These are phyloP conservation scores for Calliscelio sp. DNA, from an alignment of 2,888 invertebrate genomes.

Conservation along the genomic window DNA sequence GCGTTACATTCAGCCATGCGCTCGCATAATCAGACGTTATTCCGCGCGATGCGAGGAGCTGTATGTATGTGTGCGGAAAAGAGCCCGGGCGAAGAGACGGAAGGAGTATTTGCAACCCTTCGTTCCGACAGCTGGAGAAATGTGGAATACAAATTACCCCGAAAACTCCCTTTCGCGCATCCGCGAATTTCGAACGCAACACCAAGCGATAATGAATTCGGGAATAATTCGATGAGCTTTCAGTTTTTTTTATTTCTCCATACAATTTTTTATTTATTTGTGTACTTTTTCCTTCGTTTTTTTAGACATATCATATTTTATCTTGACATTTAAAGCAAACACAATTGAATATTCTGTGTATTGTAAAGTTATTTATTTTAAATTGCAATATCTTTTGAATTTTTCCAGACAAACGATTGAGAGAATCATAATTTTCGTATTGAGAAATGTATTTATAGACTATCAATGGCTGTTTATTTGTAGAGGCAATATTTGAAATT, in stretches of 20 bases:
- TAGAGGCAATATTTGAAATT: constrained; percentile 58
- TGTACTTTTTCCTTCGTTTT: too few relatives aligned
- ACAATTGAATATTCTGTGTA: too few relatives aligned
- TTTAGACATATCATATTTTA: too few relatives aligned
- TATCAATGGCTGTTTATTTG: constrained; percentile 58
- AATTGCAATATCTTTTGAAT: not conserved
- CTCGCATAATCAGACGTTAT: constrained; percentile 85
- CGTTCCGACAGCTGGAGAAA: constrained; percentile 80
- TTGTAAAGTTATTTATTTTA: not conserved
- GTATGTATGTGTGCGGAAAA: constrained; percentile 61
- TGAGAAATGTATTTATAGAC: constrained; percentile 49
- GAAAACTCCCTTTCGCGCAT: constrained; percentile 63
- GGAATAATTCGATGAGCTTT: constrained; percentile 77
- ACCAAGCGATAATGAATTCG: constrained; percentile 78
- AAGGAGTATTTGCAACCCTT: constrained; percentile 78
- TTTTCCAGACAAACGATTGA: constrained; percentile 5
- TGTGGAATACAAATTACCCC: constrained; percentile 84
- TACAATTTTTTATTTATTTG: constrained; percentile 3
- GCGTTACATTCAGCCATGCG: constrained; percentile 85
- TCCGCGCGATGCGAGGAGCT: constrained; percentile 70
- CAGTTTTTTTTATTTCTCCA: constrained; percentile 35
- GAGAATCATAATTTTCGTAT: constrained; percentile 25
- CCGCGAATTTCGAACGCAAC: constrained; percentile 70
- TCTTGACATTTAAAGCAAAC: too few relatives aligned
- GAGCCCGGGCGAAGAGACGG: constrained; percentile 66